Base-by-base conservation (phyloP, 2,113 vertebrate genomes). In the Natator depressus region DNA sequence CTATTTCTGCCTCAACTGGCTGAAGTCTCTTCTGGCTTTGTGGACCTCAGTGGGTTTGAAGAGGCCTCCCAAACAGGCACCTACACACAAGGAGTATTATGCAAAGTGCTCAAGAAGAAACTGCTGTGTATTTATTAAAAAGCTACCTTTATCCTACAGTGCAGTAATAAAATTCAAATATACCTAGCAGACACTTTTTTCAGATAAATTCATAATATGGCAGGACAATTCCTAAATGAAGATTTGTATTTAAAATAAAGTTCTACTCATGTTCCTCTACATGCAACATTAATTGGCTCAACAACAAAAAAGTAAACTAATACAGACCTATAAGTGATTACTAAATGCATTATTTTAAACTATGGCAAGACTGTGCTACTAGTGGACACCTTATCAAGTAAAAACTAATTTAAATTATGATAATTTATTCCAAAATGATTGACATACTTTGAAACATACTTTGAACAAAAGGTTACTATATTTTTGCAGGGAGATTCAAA, bases 401-500 rank as follows among this genome's bases (percentile, higher is more conserved):
- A 84, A 89, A 89, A 78, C 69, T 55, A 88, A 17, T 42, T 87
- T 75, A 93, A 87, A 89, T 62, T 84, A 78, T 20, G 25, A 75
- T 24, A 72, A 4, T 75, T 92, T 89, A 79, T 88, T 85, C 51
- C 59, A 88, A 85, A 94, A 35, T 88, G n/a, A 84, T 89, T 82
- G 49, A 46, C 84, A 84, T 4, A 13, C 86, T 89, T 94, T 89
- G 76, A 91, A 78, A 62, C 42, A 62, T 95, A 50, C 90, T 97
- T 95, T 95, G 87, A 84, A 93, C 80, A 89, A 89, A 81, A 3
- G 50, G 59, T 85, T 91, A 90, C 62, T 93, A 46, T 50, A 24
- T 57, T 86, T 80, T 86, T 79, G 8, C 62, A 78, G 47, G 76
- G 13, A 92, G 89, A 81, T 92, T 96, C 83, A 96, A 90, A 89